Conservation (phyloP, 2,113 vertebrate species). For the Hucho hucho region DNA sequence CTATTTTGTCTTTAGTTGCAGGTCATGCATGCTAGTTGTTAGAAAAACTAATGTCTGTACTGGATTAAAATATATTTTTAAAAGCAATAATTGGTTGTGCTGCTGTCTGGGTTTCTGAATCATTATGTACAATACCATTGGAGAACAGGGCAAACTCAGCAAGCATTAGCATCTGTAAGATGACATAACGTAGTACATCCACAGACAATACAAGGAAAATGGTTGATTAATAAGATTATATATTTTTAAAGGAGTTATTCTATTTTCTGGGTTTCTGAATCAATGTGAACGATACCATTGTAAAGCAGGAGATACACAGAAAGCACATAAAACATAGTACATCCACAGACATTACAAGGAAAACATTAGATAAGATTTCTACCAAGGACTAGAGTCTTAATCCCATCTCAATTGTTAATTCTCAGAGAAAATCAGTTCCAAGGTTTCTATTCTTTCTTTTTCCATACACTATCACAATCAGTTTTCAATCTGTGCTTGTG, state of each 20-base stretch:
- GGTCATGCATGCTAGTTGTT: slow-evolving; percentile 48
- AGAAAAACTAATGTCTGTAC: slow-evolving; percentile 39
- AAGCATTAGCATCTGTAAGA: not conserved
- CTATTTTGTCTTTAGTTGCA: slow-evolving; percentile 32
- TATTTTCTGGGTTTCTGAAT: too few species aligned
- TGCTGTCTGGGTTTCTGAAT: not conserved
- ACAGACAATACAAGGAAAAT: not conserved
- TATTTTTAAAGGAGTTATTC: too few species aligned
- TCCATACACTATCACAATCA: slow-evolving; percentile 4
- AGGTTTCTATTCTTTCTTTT: slow-evolving; percentile 24
- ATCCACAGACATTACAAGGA: too few species aligned
- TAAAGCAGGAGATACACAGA: too few species aligned
- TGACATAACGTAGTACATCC: not conserved
- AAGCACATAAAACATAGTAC: too few species aligned
- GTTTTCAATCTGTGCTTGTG: slow-evolving; percentile 34
- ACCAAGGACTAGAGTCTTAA: too few species aligned
- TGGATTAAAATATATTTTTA: slow-evolving; percentile 53
- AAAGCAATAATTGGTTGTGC: slow-evolving; percentile 28
- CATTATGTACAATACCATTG: not conserved
- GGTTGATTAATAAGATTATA: too few species aligned
- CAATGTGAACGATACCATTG: too few species aligned
- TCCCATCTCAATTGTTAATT: not conserved
- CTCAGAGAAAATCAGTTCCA: slow-evolving; percentile 8
- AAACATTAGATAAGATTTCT: too few species aligned
- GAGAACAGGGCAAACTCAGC: not conserved